Evolutionary conservation across 2,113 vertebrate species (phyloP), one percentile per base, ranked within the genome.

Genomic region (Actinemys pallida): DNA sequence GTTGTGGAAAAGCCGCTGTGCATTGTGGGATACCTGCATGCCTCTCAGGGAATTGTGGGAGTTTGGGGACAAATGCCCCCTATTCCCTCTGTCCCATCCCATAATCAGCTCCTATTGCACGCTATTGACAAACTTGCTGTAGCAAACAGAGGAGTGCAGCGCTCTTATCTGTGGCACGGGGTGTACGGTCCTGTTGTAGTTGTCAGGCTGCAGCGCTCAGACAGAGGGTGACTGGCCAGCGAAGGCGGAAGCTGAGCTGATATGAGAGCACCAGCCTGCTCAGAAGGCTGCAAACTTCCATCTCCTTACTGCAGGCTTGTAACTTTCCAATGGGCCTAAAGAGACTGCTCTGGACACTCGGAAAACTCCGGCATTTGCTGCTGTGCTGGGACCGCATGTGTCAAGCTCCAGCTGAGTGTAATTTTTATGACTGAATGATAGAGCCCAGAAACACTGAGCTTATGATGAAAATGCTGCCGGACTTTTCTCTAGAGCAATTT

Each of bases 401-500:
- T 81, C 84, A 91, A 83, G 3, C 76, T 87, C 47, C 75, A 88
- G 57, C 93, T 75, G 87, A 84, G 50, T 83, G 83, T 84, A 5
- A 82, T 69, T 90, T 84, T 87, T 83, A 87, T 8, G 62, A 72
- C 27, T 50, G 87, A 50, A 72, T 92, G 91, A 8, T 80, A 89
- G 82, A 93, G 87, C 86, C 87, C 80, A 81, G 92, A 95, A 91
- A 83, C 1, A 13, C 78, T 75, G 75, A 88, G 85, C 39, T 96
- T n/a, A 17, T 47, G 91, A 88, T 90, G 90, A 83, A 92, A 95
- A 90, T 0, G 2, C 79, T 89, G 90, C 83, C 90, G 92, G 95
- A 9, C 54, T 92, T 97, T 92, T 91, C 91, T 87, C 94, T 93
- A 89, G 90, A 92, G 94, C 94, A 83, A 31, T 96, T 96, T 87